Percentiles rank a stretch among this genome's conserved stretches.
Conservation (phyloP, 2,113 vertebrate genomes). For the Sebastes fasciatus region DNA sequence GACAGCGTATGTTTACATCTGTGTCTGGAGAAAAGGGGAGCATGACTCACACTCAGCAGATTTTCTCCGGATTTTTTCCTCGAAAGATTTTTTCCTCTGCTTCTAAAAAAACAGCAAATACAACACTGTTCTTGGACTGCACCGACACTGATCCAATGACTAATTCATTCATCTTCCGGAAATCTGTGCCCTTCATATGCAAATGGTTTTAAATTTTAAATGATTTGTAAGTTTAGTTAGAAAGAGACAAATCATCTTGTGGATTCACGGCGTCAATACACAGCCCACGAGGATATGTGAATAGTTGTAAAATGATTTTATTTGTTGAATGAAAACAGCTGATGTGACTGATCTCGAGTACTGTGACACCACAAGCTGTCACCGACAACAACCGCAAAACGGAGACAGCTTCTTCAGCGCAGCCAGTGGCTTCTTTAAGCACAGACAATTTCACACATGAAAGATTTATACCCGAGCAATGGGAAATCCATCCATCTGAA, state of each 20-base stretch:
- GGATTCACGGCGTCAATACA: not conserved
- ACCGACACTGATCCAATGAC: not conserved
- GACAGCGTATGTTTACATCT: not conserved
- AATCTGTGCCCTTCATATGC: not conserved
- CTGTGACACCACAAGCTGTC: constrained; percentile 28
- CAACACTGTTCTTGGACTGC: not conserved
- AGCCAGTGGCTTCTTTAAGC: constrained; percentile 66
- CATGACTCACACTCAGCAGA: not conserved
- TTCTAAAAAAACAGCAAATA: no score
- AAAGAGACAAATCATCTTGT: not conserved
- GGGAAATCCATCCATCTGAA: constrained; percentile 59
- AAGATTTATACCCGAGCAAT: constrained; percentile 68
- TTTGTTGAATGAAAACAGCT: constrained; percentile 23
- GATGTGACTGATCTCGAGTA: constrained; percentile 24
- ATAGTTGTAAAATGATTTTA: not conserved
- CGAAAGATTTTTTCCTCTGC: no score
- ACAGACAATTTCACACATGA: constrained; percentile 78
- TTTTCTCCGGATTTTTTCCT: no score
- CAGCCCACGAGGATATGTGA: not conserved
- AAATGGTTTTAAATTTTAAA: not conserved
- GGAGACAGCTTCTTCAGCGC: constrained; percentile 56
- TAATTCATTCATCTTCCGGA: not conserved
- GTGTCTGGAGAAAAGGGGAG: not conserved
- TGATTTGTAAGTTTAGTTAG: not conserved
- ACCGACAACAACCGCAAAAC: constrained; percentile 18